phyloP scores from a whole-genome alignment of 2,113 vertebrate species.

The Sisor rabdophorus region DNA sequence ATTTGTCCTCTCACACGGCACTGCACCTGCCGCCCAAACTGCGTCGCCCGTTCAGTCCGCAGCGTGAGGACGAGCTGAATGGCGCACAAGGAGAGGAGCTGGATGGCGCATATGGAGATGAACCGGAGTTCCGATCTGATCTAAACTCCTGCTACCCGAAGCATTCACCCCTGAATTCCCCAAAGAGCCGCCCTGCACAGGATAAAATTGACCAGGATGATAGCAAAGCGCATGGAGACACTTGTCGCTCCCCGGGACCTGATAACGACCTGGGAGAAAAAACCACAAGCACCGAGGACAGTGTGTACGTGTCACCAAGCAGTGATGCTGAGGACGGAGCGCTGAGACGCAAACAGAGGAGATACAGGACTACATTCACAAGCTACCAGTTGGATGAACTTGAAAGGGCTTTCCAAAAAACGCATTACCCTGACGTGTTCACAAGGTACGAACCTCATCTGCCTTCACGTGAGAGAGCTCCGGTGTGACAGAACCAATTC shows the following conservation, averaged over 20 bases:
- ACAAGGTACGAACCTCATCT: slow-evolving; percentile 67
- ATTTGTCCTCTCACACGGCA: slow-evolving; percentile 53
- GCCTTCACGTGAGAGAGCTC: neutral
- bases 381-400: slow-evolving; percentile 87
- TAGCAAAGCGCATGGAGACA: slow-evolving; percentile 62
- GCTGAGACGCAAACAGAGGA: slow-evolving; percentile 83
- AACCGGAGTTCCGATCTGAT: neutral
- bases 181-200: slow-evolving; percentile 9
- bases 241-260: slow-evolving; percentile 66
- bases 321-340: slow-evolving; percentile 83
- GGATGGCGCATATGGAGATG: neutral
- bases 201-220: slow-evolving; percentile 62
- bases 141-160: slow-evolving; percentile 3
- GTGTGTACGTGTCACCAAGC: slow-evolving; percentile 79
- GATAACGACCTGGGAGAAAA: slow-evolving; percentile 68
- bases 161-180: slow-evolving; percentile 14
- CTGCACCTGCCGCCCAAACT: slow-evolving; percentile 76
- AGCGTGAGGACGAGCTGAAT: neutral
- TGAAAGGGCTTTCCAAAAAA: slow-evolving; percentile 87
- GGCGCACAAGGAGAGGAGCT: slow-evolving; percentile 32
- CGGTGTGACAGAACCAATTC: neutral
- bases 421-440: slow-evolving; percentile 87
- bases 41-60: slow-evolving; percentile 67
- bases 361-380: slow-evolving; percentile 87
- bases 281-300: slow-evolving; percentile 72